Conservation (phyloP, 2,888 invertebrate genomes). For the Subacronicta megacephala region DNA sequence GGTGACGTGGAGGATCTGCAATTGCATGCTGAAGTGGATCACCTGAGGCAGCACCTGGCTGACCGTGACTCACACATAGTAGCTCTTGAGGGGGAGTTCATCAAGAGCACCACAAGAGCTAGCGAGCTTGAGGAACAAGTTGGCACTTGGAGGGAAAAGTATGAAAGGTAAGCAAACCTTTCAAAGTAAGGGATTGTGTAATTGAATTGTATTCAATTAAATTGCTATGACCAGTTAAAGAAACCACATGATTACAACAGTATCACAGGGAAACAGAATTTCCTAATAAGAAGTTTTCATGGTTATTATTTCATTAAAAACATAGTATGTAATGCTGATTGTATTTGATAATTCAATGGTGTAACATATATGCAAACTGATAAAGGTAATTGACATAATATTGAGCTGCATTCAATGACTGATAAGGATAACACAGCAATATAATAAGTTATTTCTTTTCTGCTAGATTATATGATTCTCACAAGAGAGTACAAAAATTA, state of each 20-base stretch:
- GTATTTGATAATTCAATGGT: no score
- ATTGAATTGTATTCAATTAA: neutral
- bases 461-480: slow-evolving; percentile 96
- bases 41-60: slow-evolving; percentile 94
- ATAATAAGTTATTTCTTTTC: slow-evolving; percentile 2
- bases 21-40: slow-evolving; percentile 96
- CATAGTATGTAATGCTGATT: no score
- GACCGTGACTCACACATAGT: slow-evolving; percentile 95
- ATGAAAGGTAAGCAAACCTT: slow-evolving; percentile 92
- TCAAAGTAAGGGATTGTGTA: neutral
- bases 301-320: no score
- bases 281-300: no score
- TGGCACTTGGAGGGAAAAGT: slow-evolving; percentile 97
- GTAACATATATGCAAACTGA: neutral
- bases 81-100: slow-evolving; percentile 95
- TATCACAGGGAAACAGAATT: no score
- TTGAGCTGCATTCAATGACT: neutral
- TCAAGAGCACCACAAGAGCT: slow-evolving; percentile 94
- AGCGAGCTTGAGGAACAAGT: slow-evolving; percentile 95
- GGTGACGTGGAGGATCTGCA: slow-evolving; percentile 88
- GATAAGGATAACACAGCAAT: neutral
- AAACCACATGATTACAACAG: no score
- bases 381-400: neutral
- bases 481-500: slow-evolving; percentile 97
- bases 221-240: no score